Evolutionary conservation across 2,888 invertebrate species (phyloP), one percentile per base, ranked within the genome.

Genomic region (Mesorhabditis spiculigera): DNA sequence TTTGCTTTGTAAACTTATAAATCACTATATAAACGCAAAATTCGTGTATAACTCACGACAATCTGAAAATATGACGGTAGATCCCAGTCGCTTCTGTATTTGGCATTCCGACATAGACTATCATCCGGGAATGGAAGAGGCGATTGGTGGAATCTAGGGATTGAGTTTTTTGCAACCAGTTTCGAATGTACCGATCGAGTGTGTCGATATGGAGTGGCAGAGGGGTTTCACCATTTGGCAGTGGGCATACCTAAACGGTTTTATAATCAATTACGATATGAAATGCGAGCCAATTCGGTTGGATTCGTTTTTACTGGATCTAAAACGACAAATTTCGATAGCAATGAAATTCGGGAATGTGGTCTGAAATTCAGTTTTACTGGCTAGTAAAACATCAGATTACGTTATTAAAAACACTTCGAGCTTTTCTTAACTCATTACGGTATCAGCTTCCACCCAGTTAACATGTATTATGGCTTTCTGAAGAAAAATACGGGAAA

Each of bases 121-220:
- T 50, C 58, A 50, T 50, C 58, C 58, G 58, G 58, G 58, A 50
- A 50, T 50, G 58, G 58, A n/a, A 50, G 58, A 13, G 58, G 58
- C 0, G 58, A 50, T 50, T 50, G 58, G 58, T 50, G 58, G 58
- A 50, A 50, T 50, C 58, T 50, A n/a, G 3, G 28, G 28, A 28
- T 28, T 28, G 28, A 28, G 3, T 50, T 50, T 50, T 50, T 50
- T n/a, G 58, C 1, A 50, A 50, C n/a, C 1, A 10, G 1, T 1
- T 3, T 13, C n/a, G 1, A 50, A 1, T n/a, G n/a, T n/a, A 50
- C 58, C 58, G 8, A n/a, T 50, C 58, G 10, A 50, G 58, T 13
- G 58, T 50, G n/a, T 50, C 58, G 58, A 50, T 50, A n/a, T 50
- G 58, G 8, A 50, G 58, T 50, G 58, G 58, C 2, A 50, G 58